These are phyloP conservation scores for Chymomyza costata DNA, from an alignment of 1,140 invertebrate species.

Conservation along the genomic window DNA sequence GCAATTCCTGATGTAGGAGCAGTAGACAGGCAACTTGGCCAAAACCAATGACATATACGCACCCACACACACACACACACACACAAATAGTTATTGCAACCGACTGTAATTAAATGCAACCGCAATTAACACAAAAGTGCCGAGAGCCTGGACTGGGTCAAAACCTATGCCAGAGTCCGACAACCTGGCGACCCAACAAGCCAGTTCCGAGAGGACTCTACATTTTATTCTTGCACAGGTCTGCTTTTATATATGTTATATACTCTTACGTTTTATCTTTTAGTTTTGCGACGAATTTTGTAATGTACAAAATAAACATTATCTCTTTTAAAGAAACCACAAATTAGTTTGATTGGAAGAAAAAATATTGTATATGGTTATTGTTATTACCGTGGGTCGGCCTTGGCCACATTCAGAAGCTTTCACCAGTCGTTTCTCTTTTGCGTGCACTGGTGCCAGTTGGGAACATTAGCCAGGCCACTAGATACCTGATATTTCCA, in stretches of 20 bases:
- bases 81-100: constrained; percentile 46
- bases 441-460: no score
- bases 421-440: no score
- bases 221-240: no score
- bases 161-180: not conserved
- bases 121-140: constrained; percentile 65
- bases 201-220: not conserved
- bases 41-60: not conserved
- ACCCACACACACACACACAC: constrained; percentile 29
- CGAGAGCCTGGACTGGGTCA: not conserved
- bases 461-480: no score
- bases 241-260: not conserved
- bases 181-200: not conserved
- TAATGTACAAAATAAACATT: not conserved
- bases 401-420: no score
- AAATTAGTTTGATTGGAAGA: no score
- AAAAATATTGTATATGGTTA: no score
- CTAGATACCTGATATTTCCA: no score
- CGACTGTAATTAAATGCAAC: constrained; percentile 71
- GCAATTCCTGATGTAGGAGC: not conserved
- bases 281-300: not conserved
- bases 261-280: no score
- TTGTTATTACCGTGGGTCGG: no score
- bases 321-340: no score
- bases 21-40: not conserved